These are phyloP conservation scores for Ctenopoma multispine DNA, from an alignment of 2,797 vertebrate species.

Conservation along the genomic window DNA sequence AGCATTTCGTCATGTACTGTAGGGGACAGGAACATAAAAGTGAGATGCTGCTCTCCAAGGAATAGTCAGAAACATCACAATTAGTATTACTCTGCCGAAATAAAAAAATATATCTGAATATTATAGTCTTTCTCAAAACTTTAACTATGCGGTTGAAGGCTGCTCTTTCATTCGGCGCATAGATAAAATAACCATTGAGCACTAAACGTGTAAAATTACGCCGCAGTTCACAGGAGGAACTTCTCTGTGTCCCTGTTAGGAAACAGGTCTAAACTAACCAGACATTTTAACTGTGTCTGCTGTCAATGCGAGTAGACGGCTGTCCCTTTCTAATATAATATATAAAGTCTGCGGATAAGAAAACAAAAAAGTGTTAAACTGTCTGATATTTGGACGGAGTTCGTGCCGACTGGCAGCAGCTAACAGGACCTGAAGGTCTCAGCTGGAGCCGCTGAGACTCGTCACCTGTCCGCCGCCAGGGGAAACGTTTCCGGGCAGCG, in stretches of 20 bases:
- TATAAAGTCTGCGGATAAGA: fast-evolving
- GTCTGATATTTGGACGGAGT: background rate
- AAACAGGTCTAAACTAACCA: background rate
- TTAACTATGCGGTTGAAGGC: background rate
- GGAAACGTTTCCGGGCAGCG: background rate
- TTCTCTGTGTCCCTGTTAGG: background rate
- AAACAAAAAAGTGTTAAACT: background rate
- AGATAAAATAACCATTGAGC: background rate
- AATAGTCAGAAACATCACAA: background rate
- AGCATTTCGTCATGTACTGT: no score
- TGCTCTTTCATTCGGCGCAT: background rate
- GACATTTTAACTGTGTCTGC: background rate
- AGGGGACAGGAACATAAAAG: background rate
- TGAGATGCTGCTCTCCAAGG: background rate
- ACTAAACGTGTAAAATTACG: no score
- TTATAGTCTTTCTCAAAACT: background rate
- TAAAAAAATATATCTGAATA: background rate
- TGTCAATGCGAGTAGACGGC: background rate
- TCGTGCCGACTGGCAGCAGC: background rate
- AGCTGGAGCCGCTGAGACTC: background rate
- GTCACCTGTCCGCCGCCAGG: constrained; percentile 15
- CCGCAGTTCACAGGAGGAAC: background rate
- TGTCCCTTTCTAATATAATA: no score
- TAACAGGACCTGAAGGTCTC: background rate
- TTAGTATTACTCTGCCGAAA: background rate